These are phyloP conservation scores for Drosophila equinoxialis DNA, from an alignment of 1,140 invertebrate species.

Conservation along the genomic window DNA sequence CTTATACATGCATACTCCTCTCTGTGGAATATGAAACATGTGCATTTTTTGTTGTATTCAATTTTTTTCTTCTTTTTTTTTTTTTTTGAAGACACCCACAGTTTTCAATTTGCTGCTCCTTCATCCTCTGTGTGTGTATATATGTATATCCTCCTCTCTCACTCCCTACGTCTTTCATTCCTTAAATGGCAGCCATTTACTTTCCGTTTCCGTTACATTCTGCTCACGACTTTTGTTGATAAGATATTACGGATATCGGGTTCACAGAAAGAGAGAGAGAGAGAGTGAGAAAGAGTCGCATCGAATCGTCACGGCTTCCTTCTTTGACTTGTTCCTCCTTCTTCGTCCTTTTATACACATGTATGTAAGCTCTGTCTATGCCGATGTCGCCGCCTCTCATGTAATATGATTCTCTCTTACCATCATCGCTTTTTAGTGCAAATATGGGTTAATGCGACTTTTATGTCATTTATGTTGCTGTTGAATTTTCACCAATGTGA, in stretches of 20 bases:
- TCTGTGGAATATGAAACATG: not conserved
- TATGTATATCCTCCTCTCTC: not conserved
- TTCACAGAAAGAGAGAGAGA: conserved; percentile 14
- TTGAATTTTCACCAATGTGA: conserved; percentile 32
- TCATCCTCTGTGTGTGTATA: conserved; percentile 25
- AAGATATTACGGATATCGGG: conserved; percentile 61
- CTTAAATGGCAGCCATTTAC: conserved; percentile 70
- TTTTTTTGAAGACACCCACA: conserved; percentile 1
- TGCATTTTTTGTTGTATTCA: not conserved
- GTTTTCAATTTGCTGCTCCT: conserved; percentile 34
- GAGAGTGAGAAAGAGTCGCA: not conserved
- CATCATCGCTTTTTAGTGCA: conserved; percentile 58
- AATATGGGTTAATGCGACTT: conserved; percentile 81
- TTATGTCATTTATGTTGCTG: conserved; percentile 75
- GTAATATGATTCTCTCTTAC: conserved; percentile 71
- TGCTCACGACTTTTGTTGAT: conserved; percentile 72
- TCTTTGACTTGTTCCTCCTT: not conserved
- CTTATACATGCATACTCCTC: conserved; percentile 27
- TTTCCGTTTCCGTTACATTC: conserved; percentile 78
- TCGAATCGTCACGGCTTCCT: not conserved
- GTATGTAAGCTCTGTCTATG: conserved; percentile 34
- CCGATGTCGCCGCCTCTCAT: conserved; percentile 26
- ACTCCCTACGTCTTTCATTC: conserved; percentile 11
- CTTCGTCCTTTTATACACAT: not conserved
- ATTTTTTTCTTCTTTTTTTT: not conserved